Evolutionary conservation across 1,140 invertebrate genomes (phyloP).

Genomic region (Anoplophora glabripennis): DNA sequence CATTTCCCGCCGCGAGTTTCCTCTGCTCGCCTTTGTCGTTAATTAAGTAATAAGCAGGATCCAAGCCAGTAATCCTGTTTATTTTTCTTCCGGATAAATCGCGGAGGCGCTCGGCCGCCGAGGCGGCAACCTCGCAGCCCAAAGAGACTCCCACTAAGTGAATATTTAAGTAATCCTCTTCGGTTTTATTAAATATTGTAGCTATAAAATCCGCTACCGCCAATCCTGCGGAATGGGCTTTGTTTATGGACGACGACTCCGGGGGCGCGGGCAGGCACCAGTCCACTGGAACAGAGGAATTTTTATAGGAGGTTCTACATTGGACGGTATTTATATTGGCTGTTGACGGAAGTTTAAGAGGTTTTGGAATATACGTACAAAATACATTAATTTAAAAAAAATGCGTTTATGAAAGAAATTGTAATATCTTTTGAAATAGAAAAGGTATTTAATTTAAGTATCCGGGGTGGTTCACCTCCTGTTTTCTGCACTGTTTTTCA

Average conservation of each 20-base stretch:
- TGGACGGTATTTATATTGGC: too few relatives aligned
- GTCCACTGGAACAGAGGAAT: conserved; percentile 5
- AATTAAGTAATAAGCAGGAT: conserved; percentile 22
- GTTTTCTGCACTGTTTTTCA: too few relatives aligned
- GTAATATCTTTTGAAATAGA: too few relatives aligned
- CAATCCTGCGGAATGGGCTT: conserved; percentile 1
- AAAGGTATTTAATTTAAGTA: too few relatives aligned
- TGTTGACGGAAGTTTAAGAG: too few relatives aligned
- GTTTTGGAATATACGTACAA: too few relatives aligned
- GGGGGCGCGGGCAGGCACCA: conserved; percentile 2
- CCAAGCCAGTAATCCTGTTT: conserved; percentile 20
- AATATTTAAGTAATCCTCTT: conserved; percentile 17
- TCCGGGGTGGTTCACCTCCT: too few relatives aligned
- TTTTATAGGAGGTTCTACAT: conserved; percentile 4
- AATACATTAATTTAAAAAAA: too few relatives aligned
- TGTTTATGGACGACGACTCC: not conserved
- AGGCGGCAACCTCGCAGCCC: conserved; percentile 8
- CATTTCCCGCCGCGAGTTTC: conserved; percentile 7
- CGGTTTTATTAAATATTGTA: conserved; percentile 16
- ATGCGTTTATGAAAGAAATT: too few relatives aligned
- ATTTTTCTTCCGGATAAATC: conserved; percentile 14
- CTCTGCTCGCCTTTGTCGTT: conserved; percentile 9
- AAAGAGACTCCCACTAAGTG: conserved; percentile 16
- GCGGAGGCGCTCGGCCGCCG: conserved; percentile 4
- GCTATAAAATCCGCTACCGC: conserved; percentile 15